phyloP scores from a whole-genome alignment of 2,113 vertebrate species.

The Scartelaos histophorus region DNA sequence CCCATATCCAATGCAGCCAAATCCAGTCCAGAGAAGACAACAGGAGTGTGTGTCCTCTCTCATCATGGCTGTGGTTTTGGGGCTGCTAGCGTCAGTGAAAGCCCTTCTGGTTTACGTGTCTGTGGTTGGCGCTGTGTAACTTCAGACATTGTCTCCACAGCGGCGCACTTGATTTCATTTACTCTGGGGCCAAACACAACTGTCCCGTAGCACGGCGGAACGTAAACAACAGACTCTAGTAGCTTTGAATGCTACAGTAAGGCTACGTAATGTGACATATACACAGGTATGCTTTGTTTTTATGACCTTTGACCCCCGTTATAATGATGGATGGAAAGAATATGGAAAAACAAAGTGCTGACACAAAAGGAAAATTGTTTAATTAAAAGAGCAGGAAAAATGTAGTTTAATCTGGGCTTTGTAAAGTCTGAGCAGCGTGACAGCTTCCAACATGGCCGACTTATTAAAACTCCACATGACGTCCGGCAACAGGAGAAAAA shows the following conservation, averaged over 20 bases:
- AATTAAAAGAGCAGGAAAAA: conserved; percentile 53
- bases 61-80: conserved; percentile 28
- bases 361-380: conserved; percentile 42
- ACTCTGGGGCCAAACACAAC: conserved; percentile 49
- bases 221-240: conserved; percentile 49
- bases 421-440: conserved; percentile 59
- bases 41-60: conserved; percentile 27
- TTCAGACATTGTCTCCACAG: conserved; percentile 27
- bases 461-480: conserved; percentile 59
- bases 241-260: conserved; percentile 42
- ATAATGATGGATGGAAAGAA: background rate
- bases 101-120: conserved; percentile 38
- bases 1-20: background rate
- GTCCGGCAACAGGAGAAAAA: conserved; percentile 41
- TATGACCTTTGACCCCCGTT: conserved; percentile 12
- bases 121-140: conserved; percentile 22
- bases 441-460: conserved; percentile 48
- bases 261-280: conserved; percentile 3
- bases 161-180: conserved; percentile 53
- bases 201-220: conserved; percentile 37
- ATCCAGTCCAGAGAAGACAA: background rate
- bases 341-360: conserved; percentile 3
- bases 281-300: background rate
- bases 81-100: conserved; percentile 21
- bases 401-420: conserved; percentile 41